phyloP scores from a whole-genome alignment of 2,888 invertebrate species.

The Melipona bicolor region DNA sequence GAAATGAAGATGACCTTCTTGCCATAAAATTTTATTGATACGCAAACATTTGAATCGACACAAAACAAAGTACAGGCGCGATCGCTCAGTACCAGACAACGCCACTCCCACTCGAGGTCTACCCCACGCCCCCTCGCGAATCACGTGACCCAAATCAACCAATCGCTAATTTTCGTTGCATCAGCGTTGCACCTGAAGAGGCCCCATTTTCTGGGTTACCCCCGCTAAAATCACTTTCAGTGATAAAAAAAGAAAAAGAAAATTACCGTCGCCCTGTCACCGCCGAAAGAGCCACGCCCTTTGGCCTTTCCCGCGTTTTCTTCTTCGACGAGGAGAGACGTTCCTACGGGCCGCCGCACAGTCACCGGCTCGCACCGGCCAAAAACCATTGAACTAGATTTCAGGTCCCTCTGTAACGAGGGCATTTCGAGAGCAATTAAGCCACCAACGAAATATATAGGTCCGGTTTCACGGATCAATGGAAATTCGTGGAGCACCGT shows the following conservation, averaged over 20 bases:
- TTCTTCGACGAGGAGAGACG: background rate
- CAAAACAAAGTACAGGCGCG: too few species aligned
- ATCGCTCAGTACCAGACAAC: too few species aligned
- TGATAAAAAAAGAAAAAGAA: background rate
- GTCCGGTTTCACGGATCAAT: conserved; percentile 52
- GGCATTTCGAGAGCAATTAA: conserved; percentile 56
- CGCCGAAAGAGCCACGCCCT: conserved; percentile 49
- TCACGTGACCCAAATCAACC: too few species aligned
- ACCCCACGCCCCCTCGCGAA: too few species aligned
- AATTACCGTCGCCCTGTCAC: conserved; percentile 26
- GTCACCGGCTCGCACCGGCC: conserved; percentile 27
- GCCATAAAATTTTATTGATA: too few species aligned
- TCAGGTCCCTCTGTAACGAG: conserved; percentile 24
- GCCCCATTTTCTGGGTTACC: too few species aligned
- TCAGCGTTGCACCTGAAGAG: too few species aligned
- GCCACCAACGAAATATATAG: conserved; percentile 3
- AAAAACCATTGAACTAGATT: conserved; percentile 54
- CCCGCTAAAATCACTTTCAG: too few species aligned
- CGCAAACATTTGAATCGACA: too few species aligned
- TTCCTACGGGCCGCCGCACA: background rate
- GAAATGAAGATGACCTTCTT: too few species aligned
- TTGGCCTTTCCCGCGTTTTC: conserved; percentile 16
- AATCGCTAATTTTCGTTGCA: too few species aligned
- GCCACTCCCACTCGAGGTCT: too few species aligned
- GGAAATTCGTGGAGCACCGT: conserved; percentile 45